A percentile compares a stretch with the other conserved stretches of the same genome.
Conservation (phyloP, 1,140 invertebrate genomes). For the Eriocheir sinensis region DNA sequence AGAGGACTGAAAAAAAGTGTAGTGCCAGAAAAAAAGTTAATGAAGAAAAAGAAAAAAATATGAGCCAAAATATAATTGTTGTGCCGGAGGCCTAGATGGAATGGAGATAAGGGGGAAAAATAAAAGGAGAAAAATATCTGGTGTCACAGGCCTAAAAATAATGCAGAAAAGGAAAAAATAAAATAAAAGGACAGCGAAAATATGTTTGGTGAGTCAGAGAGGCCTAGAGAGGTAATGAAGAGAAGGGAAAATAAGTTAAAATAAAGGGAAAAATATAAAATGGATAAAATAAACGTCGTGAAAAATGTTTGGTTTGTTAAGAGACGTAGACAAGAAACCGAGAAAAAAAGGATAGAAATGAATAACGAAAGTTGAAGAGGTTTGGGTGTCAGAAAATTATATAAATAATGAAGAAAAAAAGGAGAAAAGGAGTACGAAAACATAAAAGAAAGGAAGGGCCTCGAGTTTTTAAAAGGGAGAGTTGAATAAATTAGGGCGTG, state of each 20-base stretch:
- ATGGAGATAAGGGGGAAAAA: neutral
- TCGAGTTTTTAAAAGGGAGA: no score
- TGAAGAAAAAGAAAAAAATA: neutral
- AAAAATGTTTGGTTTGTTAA: neutral
- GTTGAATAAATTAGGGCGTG: no score
- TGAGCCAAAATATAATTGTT: no score
- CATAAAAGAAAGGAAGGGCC: no score
- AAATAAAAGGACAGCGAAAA: no score
- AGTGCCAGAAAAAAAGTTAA: neutral
- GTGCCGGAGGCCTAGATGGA: neutral
- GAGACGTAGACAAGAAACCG: neutral
- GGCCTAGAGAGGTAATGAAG: no score
- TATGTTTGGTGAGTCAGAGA: no score
- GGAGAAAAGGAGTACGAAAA: no score
- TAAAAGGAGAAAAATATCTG: neutral
- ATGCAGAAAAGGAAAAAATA: neutral
- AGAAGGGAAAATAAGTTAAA: no score
- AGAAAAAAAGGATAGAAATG: neutral
- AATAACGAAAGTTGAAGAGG: neutral
- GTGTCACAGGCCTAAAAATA: neutral
- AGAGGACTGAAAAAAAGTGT: neutral
- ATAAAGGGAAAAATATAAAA: no score
- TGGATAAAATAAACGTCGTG: neutral
- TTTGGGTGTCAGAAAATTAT: neutral
- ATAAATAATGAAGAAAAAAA: neutral